Percentiles rank a stretch among this genome's conserved stretches.
These are phyloP conservation scores for Fragum whitleyi DNA, from an alignment of 2,888 invertebrate species.

Conservation along the genomic window DNA sequence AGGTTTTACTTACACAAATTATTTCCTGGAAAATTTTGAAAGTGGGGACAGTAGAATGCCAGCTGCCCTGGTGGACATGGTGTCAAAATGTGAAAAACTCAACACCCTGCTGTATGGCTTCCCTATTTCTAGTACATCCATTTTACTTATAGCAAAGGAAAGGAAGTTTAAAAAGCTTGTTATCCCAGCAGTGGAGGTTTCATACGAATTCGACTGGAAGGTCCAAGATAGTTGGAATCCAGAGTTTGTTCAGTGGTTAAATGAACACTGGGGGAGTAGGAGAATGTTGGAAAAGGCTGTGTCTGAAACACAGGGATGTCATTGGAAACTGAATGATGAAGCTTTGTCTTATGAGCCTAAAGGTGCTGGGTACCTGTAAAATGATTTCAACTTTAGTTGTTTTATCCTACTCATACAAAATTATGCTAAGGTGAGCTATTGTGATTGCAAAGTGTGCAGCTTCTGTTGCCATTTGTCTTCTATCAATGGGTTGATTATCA, in stretches of 20 bases:
- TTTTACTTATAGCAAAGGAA: constrained; percentile 65
- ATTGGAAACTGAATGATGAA: constrained; percentile 66
- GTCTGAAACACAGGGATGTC: constrained; percentile 62
- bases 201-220: constrained; percentile 73
- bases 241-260: constrained; percentile 63
- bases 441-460: background rate
- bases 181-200: constrained; percentile 67
- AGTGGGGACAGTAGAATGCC: constrained; percentile 70
- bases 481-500: too few species aligned
- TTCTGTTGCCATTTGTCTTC: background rate
- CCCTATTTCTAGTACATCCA: constrained; percentile 70
- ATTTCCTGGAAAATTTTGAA: constrained; percentile 69
- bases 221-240: constrained; percentile 52
- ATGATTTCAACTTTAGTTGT: too few species aligned
- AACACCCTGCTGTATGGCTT: constrained; percentile 69
- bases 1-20: constrained; percentile 72
- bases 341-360: constrained; percentile 19
- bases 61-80: constrained; percentile 66
- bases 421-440: background rate
- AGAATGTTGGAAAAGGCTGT: constrained; percentile 60
- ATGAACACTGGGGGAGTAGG: constrained; percentile 57
- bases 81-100: constrained; percentile 61
- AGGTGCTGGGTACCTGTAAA: constrained; percentile 13
- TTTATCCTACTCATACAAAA: too few species aligned
- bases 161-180: constrained; percentile 66